Percentiles rank a stretch among this genome's conserved stretches.
These are phyloP conservation scores for Idaea biselata DNA, from an alignment of 2,888 invertebrate genomes.

Conservation along the genomic window DNA sequence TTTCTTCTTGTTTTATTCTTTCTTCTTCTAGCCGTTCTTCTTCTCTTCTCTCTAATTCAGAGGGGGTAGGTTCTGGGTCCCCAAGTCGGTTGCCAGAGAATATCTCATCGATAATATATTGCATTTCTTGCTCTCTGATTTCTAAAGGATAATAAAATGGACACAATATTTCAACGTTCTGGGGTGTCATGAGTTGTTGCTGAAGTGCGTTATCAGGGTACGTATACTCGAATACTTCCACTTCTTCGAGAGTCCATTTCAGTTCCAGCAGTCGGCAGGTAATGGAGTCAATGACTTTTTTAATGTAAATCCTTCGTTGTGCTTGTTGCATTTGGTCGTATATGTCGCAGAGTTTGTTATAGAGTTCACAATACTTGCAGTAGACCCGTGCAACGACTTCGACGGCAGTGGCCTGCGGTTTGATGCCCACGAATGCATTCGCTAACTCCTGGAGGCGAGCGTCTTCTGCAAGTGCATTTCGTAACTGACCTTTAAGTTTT, in stretches of 20 bases:
- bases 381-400: conserved; percentile 75
- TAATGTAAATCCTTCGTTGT: conserved; percentile 80
- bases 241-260: conserved; percentile 76
- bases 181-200: conserved; percentile 85
- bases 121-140: conserved; percentile 68
- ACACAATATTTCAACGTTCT: conserved; percentile 82
- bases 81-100: conserved; percentile 65
- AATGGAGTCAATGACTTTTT: conserved; percentile 80
- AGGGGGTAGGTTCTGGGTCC: conserved; percentile 59
- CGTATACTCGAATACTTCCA: conserved; percentile 82
- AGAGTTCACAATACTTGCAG: conserved; percentile 73
- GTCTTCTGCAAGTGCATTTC: conserved; percentile 51
- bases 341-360: conserved; percentile 80
- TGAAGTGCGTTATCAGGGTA: conserved; percentile 87
- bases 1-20: conserved; percentile 45
- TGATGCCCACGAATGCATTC: conserved; percentile 49
- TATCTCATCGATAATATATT: conserved; percentile 69
- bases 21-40: conserved; percentile 52
- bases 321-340: conserved; percentile 83
- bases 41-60: conserved; percentile 53
- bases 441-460: conserved; percentile 57
- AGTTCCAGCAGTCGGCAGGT: conserved; percentile 81
- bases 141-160: conserved; percentile 83
- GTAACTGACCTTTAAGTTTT: conserved; percentile 54
- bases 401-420: conserved; percentile 71